Evolutionary conservation across 2,797 vertebrate species (phyloP), one percentile per base, ranked within the genome.

Genomic region (Pseudocheirus occidentalis): DNA sequence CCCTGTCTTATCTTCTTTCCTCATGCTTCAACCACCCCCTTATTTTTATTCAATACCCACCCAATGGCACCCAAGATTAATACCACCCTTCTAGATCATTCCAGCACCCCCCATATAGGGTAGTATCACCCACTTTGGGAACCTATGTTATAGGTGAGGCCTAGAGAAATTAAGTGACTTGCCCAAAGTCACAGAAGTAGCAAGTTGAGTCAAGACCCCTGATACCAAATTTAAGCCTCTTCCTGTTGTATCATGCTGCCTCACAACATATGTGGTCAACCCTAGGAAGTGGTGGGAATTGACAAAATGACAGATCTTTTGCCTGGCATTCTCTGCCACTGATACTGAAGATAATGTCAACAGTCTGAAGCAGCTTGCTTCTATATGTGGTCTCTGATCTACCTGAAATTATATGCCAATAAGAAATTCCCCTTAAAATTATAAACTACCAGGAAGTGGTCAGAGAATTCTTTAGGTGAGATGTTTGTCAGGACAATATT

Each of bases 401-500:
- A 90, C 53, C 40, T 96, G 93, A 28, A 73, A 87, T 95, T 95
- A 90, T 16, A 87, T 40, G 56, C 91, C 55, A 95, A 56, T 92
- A 95, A 4, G 54, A 91, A 46, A 6, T 4, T 93, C 46, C 29
- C 57, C 53, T 90, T 92, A 90, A 92, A 92, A 55, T 87, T n/a
- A 91, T 40, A 92, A 91, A 89, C 16, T 81, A 58, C 81, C 29
- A 93, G 62, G 58, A 94, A 95, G n/a, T 58, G 92, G 14, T 40
- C 93, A 94, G 91, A 53, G 56, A 93, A 91, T 40, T 28, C 24
- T 53, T 27, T 55, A 95, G 90, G 55, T 93, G 92, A 95, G 59
- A 55, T 91, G 93, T 96, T 95, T 97, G 53, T 95, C 40, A 92
- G 73, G 54, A 27, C 73, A 81, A 1, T 87, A 90, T 52, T 95